Base-by-base conservation (phyloP, 2,888 invertebrate genomes). In the Morpho achilles region DNA sequence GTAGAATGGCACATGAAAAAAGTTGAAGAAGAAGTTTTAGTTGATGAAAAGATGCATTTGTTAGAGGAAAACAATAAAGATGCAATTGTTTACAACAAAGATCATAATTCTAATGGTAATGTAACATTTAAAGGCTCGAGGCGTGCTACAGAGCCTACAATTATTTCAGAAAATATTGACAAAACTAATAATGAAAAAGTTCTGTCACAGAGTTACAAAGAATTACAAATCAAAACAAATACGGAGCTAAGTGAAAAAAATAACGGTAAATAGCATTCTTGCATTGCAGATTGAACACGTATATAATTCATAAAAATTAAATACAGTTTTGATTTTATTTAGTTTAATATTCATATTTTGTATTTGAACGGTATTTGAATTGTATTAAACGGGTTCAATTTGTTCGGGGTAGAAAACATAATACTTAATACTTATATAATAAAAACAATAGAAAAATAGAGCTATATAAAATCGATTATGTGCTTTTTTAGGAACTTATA, bases 1-100 rank as follows among this genome's bases (percentile, higher is more conserved):
- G 91, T 94, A 0, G 76, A 92, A 73, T 83, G 91, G 86, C 92
- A 93, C 62, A 76, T 92, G 84, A 86, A 90, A 61, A 74, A 79
- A 73, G 67, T 89, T 0, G 84, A 82, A 72, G 81, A 80, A 69
- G 80, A 81, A 63, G 77, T 87, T 7, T 67, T 72, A 53, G 64
- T 84, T 68, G 84, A 89, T 62, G 88, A 90, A 71, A 85, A 76
- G 56, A 68, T 81, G 53, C 73, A 79, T 50, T 69, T 89, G 54
- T 69, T 90, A 51, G 75, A 81, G 55, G 74, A 79, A 4, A 84
- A 80, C 60, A 74, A 80, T 54, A 78, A 79, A 62, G 70, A 79
- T 56, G 75, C 77, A 32, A 32, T 32, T 53, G 70, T 76, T 2
- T 75, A 76, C 56, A 77, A 74, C 54, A 87, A 80, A 65, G 73